Evolutionary conservation across 2,113 vertebrate species (phyloP).

Genomic region (Donacobius atricapilla): DNA sequence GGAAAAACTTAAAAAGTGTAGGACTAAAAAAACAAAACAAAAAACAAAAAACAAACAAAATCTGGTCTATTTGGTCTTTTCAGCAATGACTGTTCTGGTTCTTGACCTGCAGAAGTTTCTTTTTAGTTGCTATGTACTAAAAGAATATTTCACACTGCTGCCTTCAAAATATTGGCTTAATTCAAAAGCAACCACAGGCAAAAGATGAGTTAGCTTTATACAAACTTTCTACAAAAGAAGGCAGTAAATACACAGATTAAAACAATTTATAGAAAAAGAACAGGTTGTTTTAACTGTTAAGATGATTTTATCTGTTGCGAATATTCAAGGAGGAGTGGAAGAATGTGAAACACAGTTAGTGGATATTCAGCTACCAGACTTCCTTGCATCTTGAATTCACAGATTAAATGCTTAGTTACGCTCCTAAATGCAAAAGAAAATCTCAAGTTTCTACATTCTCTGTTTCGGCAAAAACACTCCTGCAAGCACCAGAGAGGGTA

Average conservation of each 20-base stretch:
- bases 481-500: background rate
- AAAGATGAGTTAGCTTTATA: background rate
- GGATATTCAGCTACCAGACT: background rate
- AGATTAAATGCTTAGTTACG: background rate
- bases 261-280: background rate
- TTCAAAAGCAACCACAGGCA: background rate
- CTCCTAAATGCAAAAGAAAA: background rate
- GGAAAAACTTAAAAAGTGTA: background rate
- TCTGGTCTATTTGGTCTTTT: background rate
- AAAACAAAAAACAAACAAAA: background rate
- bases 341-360: background rate
- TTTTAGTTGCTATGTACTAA: background rate
- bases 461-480: background rate
- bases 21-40: background rate
- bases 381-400: background rate
- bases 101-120: background rate
- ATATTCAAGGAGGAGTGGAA: background rate
- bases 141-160: background rate
- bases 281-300: background rate
- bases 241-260: background rate
- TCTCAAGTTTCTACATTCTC: background rate
- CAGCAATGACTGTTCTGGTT: background rate
- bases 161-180: background rate
- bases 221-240: background rate
- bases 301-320: background rate